Conservation (phyloP, 2,113 vertebrate species). For the Telmatochromis brachygnathus region DNA sequence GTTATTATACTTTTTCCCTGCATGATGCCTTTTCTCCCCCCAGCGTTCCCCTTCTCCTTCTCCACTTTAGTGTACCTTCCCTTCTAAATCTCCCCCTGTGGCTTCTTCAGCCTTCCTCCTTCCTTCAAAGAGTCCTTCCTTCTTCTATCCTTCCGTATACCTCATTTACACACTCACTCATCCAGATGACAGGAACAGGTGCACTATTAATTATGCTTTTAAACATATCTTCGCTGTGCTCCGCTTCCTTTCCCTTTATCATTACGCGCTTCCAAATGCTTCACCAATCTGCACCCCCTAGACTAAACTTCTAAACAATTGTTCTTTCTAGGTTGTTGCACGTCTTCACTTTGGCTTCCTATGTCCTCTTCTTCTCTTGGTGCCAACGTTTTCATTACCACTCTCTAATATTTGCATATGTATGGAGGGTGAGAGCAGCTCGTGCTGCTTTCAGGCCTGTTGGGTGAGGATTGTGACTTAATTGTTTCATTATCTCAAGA, state of each 20-base stretch:
- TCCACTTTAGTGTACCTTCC: neutral
- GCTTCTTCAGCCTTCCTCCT: neutral
- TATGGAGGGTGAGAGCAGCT: neutral
- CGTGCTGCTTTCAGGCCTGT: neutral
- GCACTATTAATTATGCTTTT: conserved; percentile 61
- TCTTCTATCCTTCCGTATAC: neutral
- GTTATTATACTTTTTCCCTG: conserved; percentile 28
- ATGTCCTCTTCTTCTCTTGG: neutral
- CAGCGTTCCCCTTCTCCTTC: neutral
- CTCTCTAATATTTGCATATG: neutral
- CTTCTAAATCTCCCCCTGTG: neutral
- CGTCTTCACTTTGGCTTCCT: neutral
- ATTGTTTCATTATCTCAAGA: neutral
- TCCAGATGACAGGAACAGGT: conserved; percentile 58
- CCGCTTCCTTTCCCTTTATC: conserved; percentile 6
- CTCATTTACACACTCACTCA: conserved; percentile 43
- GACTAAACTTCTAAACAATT: neutral
- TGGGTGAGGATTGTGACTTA: neutral
- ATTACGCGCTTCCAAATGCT: neutral
- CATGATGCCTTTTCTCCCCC: neutral
- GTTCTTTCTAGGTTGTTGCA: neutral
- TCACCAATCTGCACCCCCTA: neutral
- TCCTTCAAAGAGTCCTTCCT: neutral
- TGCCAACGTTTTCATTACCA: neutral
- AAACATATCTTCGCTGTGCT: conserved; percentile 21